phyloP scores from a whole-genome alignment of 2,888 invertebrate species.

The Lasius platythorax region DNA sequence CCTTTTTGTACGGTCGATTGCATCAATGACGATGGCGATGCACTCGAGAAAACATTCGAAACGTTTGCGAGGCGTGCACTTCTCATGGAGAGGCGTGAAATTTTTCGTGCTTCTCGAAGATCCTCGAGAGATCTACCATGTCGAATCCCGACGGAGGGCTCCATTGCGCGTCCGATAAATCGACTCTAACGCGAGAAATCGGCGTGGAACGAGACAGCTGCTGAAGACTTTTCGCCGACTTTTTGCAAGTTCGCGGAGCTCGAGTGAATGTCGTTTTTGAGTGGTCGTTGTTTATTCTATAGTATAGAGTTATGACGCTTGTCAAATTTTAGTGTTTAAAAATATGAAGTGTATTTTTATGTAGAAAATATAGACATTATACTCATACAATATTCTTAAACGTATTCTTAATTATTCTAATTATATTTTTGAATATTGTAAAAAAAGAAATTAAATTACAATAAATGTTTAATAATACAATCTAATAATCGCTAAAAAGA shows the following conservation, averaged over 20 bases:
- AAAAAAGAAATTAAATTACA: background rate
- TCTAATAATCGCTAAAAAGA: background rate
- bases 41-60: conserved; percentile 47
- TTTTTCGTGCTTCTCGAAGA: conserved; percentile 54
- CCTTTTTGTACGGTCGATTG: conserved; percentile 26
- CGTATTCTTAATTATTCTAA: background rate
- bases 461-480: background rate
- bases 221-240: conserved; percentile 42
- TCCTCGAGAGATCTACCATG: conserved; percentile 63
- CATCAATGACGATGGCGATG: conserved; percentile 33
- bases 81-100: conserved; percentile 72
- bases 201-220: conserved; percentile 71
- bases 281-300: conserved; percentile 52
- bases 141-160: conserved; percentile 64
- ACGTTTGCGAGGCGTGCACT: conserved; percentile 26
- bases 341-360: background rate
- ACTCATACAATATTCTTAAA: background rate
- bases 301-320: background rate
- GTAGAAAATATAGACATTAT: background rate
- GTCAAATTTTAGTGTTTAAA: background rate
- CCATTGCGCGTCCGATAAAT: conserved; percentile 63
- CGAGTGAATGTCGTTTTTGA: conserved; percentile 26
- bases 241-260: conserved; percentile 18
- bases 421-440: background rate
- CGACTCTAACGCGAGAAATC: conserved; percentile 67